phyloP scores from a whole-genome alignment of 2,888 invertebrate species.

The Himalopsyche anomala region DNA sequence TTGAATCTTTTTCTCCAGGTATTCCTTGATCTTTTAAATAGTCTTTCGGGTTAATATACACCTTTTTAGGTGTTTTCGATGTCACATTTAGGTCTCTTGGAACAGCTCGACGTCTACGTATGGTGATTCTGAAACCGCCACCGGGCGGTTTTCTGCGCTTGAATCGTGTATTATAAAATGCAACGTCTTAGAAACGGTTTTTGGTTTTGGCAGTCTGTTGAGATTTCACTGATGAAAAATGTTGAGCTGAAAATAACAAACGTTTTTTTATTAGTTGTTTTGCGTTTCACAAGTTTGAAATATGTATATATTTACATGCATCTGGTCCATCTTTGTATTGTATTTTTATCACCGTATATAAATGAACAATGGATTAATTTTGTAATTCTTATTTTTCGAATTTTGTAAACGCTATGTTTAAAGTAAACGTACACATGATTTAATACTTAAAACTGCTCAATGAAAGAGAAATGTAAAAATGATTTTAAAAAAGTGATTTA shows the following conservation, averaged over 20 bases:
- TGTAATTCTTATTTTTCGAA: no score
- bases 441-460: no score
- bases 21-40: background rate
- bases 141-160: background rate
- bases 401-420: no score
- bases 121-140: conserved; percentile 1
- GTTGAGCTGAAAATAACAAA: conserved; percentile 5
- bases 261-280: no score
- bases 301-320: background rate
- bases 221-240: background rate
- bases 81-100: conserved; percentile 14
- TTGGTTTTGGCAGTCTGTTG: background rate
- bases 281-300: no score
- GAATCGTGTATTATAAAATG: background rate
- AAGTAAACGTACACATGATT: no score
- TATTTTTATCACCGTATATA: no score
- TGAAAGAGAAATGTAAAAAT: no score
- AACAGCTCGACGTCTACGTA: background rate
- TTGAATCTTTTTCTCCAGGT: background rate
- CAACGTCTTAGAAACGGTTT: background rate
- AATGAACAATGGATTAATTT: no score
- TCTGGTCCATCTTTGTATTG: background rate
- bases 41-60: background rate
- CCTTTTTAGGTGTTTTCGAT: background rate
- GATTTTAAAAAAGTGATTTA: no score